Evolutionary conservation across 1,140 invertebrate genomes (phyloP).

Genomic region (Drosophila kanapiae): DNA sequence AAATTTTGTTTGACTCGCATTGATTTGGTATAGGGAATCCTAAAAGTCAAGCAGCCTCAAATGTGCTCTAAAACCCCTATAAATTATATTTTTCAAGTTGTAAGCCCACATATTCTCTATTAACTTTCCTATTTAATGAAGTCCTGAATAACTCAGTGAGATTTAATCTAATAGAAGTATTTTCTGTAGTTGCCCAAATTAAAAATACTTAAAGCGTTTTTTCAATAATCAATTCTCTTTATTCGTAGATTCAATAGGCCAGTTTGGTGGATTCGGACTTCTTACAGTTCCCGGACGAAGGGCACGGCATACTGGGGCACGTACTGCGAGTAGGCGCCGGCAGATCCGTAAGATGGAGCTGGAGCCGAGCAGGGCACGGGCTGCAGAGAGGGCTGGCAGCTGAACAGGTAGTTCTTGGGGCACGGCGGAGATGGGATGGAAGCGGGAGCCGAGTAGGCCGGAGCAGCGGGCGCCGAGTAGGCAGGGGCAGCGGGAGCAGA

Average conservation of each 20-base stretch:
- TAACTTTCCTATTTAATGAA: no score
- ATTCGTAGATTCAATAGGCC: constrained; percentile 33
- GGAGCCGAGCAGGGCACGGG: constrained; percentile 75
- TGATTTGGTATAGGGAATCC: no score
- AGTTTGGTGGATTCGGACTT: background rate
- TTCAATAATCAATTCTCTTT: constrained; percentile 41
- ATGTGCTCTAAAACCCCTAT: no score
- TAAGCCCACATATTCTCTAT: no score
- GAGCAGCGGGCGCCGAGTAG: constrained; percentile 41
- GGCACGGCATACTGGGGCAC: constrained; percentile 71
- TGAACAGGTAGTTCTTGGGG: constrained; percentile 82
- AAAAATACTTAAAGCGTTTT: constrained; percentile 4
- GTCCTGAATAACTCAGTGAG: no score
- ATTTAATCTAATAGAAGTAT: background rate
- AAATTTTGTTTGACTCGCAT: no score
- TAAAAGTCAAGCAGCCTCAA: no score
- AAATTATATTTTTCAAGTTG: no score
- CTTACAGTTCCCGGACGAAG: constrained; percentile 61
- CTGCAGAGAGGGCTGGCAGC: constrained; percentile 77
- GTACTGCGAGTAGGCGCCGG: constrained; percentile 72
- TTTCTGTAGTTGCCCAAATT: background rate
- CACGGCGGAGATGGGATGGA: constrained; percentile 70
- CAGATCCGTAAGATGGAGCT: constrained; percentile 58
- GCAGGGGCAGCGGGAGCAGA: constrained; percentile 57
- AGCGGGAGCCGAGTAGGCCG: constrained; percentile 56